phyloP scores from a whole-genome alignment of 2,113 vertebrate genomes.

The Empidonax traillii region DNA sequence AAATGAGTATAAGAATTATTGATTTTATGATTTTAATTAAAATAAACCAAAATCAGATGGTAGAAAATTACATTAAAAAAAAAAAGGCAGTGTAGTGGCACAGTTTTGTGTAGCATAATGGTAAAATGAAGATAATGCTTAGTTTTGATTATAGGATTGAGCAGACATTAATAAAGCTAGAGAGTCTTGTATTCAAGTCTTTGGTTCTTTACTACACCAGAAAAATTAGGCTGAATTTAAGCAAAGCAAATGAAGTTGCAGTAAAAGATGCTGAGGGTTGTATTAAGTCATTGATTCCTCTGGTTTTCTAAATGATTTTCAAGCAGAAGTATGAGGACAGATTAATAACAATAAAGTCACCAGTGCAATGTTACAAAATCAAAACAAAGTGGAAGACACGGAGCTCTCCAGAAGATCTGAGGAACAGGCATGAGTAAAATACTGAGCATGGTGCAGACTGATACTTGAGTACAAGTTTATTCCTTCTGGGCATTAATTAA shows the following conservation, averaged over 20 bases:
- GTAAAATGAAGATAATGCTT: background rate
- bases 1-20: background rate
- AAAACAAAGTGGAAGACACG: background rate
- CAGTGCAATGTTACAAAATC: background rate
- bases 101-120: background rate
- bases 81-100: background rate
- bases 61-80: background rate
- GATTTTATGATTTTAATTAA: background rate
- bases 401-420: background rate
- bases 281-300: background rate
- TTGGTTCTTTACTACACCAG: background rate
- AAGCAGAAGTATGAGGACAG: background rate
- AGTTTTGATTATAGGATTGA: background rate
- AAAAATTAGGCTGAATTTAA: background rate
- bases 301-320: background rate
- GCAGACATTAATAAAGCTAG: background rate
- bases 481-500: background rate
- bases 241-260: background rate
- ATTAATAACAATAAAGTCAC: background rate
- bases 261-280: background rate
- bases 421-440: background rate
- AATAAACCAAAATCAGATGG: background rate
- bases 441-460: background rate
- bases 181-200: background rate
- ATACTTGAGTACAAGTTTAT: background rate